Evolutionary conservation across 2,888 invertebrate species (phyloP).

Genomic region (Pteria penguin): DNA sequence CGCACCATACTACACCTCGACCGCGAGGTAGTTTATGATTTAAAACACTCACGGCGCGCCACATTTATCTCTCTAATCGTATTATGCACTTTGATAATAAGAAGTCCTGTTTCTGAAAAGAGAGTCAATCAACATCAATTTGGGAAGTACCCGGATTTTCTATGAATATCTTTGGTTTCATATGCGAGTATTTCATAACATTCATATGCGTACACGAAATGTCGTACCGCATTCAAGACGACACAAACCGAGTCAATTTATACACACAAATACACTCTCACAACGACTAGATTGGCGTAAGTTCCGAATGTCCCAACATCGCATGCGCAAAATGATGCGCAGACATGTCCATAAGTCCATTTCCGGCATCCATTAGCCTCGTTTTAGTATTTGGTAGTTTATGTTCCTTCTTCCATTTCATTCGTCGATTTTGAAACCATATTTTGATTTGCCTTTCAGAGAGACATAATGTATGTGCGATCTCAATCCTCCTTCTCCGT

Average conservation of each 20-base stretch:
- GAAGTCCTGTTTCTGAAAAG: no score
- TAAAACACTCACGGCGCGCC: no score
- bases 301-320: slow-evolving; percentile 49
- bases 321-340: slow-evolving; percentile 40
- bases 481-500: slow-evolving; percentile 96
- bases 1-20: no score
- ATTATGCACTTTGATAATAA: no score
- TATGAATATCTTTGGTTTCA: not conserved
- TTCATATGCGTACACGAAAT: no score
- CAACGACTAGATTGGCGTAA: slow-evolving; percentile 53
- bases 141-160: not conserved
- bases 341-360: slow-evolving; percentile 38
- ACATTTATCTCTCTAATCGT: no score
- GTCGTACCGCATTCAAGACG: no score
- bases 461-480: slow-evolving; percentile 96
- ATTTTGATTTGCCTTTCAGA: slow-evolving; percentile 92
- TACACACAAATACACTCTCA: not conserved
- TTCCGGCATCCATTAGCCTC: slow-evolving; percentile 63
- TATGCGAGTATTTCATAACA: not conserved
- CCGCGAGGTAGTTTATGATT: no score
- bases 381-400: slow-evolving; percentile 73
- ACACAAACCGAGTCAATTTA: no score
- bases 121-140: no score
- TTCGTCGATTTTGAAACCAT: slow-evolving; percentile 93
- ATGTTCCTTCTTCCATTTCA: slow-evolving; percentile 92